Evolutionary conservation across 1,140 invertebrate genomes (phyloP).

Genomic region (Drosophila kikkawai): DNA sequence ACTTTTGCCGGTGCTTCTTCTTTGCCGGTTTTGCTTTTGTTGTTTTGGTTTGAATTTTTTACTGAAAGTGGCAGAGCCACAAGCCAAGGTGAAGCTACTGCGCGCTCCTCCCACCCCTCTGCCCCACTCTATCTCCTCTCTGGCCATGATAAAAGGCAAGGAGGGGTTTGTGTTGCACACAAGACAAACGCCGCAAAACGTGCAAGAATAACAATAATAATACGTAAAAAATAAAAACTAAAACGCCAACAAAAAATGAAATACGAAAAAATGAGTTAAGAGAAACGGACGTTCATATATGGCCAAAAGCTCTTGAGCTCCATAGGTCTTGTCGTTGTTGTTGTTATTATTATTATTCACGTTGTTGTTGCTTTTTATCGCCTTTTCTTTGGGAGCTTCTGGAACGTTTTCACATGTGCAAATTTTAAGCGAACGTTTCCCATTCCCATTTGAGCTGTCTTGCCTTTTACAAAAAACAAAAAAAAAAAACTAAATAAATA

Average conservation of each 20-base stretch:
- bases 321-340: conserved; percentile 9
- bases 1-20: conserved; percentile 28
- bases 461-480: conserved; percentile 3
- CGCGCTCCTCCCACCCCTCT: background rate
- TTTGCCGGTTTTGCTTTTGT: conserved; percentile 46
- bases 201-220: conserved; percentile 65
- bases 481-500: background rate
- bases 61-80: conserved; percentile 70
- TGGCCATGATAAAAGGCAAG: background rate
- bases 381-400: conserved; percentile 33
- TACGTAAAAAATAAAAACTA: conserved; percentile 26
- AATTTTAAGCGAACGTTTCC: conserved; percentile 55
- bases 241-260: conserved; percentile 49
- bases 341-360: conserved; percentile 5
- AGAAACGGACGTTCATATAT: conserved; percentile 69
- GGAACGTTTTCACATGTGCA: conserved; percentile 62
- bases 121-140: background rate
- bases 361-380: conserved; percentile 41
- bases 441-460: conserved; percentile 22
- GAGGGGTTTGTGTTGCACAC: conserved; percentile 14
- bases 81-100: conserved; percentile 68
- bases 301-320: conserved; percentile 46
- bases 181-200: conserved; percentile 58
- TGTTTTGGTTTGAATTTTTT: conserved; percentile 68
- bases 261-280: conserved; percentile 72